Percentiles rank a stretch among this genome's conserved stretches.
Evolutionary conservation across 2,797 vertebrate species (phyloP).

Genomic region (Liasis olivaceus): DNA sequence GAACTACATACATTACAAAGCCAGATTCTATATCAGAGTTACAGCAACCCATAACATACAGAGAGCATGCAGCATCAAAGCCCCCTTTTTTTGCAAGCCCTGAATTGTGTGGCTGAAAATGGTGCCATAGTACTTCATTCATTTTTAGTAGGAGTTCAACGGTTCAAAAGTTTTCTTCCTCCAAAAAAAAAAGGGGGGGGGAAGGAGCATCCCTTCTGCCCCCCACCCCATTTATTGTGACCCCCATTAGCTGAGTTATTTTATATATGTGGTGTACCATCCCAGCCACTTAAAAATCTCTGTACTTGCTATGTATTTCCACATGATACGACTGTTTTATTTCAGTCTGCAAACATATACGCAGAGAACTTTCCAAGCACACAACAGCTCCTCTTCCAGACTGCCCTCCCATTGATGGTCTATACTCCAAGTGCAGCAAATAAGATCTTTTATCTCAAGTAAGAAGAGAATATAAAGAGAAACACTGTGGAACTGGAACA

Average conservation of each 20-base stretch:
- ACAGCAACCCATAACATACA: not conserved
- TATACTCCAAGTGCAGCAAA: not conserved
- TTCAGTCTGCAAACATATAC: not conserved
- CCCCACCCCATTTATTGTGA: not conserved
- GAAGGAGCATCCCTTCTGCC: not conserved
- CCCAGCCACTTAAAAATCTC: not conserved
- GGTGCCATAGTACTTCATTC: not conserved
- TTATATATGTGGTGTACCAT: not conserved
- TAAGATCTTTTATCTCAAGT: not conserved
- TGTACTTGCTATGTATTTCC: not conserved
- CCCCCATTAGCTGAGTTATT: not conserved
- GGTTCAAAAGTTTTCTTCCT: not conserved
- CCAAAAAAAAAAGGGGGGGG: not conserved
- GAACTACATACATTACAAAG: not conserved
- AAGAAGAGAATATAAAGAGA: not conserved
- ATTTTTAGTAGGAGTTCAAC: too few species aligned
- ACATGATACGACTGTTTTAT: not conserved
- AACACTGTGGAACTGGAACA: not conserved
- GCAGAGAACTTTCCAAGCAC: too few species aligned
- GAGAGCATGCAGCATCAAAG: not conserved
- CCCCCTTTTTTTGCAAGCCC: not conserved
- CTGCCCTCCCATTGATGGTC: not conserved
- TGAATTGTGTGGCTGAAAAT: not conserved
- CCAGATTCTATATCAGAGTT: not conserved
- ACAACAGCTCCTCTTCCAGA: not conserved